A percentile compares a stretch with the other conserved stretches of the same genome.
phyloP scores from a whole-genome alignment of 2,113 vertebrate species.

The Merops nubicus region DNA sequence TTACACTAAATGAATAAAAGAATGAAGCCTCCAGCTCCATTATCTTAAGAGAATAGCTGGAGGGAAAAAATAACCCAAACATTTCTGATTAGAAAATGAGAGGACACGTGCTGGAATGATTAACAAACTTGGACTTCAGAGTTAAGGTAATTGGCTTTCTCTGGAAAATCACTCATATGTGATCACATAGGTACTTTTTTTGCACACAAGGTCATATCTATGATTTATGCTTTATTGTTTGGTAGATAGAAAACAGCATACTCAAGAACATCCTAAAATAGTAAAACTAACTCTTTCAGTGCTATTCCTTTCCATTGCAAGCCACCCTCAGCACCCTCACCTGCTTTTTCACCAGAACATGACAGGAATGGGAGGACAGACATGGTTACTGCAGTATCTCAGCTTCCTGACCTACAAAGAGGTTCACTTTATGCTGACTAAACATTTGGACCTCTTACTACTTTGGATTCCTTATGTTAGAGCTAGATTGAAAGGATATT shows the following conservation, averaged over 20 bases:
- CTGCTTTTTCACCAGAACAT: neutral
- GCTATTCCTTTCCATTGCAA: neutral
- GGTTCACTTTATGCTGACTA: neutral
- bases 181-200: neutral
- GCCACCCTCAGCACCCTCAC: too few species aligned
- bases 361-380: neutral
- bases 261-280: neutral
- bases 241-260: neutral
- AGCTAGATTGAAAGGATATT: neutral
- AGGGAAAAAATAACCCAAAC: neutral
- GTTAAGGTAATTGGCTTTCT: neutral
- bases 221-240: neutral
- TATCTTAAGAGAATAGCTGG: neutral
- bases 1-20: neutral
- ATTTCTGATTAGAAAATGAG: neutral
- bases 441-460: neutral
- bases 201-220: neutral
- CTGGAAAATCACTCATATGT: neutral
- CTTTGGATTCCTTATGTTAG: neutral
- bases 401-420: neutral
- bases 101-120: neutral
- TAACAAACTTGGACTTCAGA: neutral
- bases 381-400: neutral
- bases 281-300: neutral
- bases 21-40: neutral